These are phyloP conservation scores for Bembecia ichneumoniformis DNA, from an alignment of 2,888 invertebrate species.

Conservation along the genomic window DNA sequence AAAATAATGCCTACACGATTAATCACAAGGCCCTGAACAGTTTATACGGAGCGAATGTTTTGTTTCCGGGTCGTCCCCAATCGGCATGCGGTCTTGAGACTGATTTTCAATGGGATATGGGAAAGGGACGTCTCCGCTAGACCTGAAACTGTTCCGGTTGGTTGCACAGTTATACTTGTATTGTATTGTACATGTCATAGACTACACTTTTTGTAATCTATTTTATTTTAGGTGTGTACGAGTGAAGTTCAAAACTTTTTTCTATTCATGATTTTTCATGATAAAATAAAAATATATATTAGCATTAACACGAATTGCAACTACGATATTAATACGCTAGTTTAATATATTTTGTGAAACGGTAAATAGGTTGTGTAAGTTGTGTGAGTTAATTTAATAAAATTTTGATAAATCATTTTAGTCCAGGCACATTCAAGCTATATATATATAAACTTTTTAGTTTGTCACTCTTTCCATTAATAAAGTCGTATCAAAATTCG, in stretches of 20 bases:
- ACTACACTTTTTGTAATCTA: constrained; percentile 11
- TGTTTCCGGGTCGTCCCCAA: constrained; percentile 26
- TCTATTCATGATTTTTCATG: too few relatives aligned
- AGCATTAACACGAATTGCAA: background rate
- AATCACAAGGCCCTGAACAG: constrained; percentile 43
- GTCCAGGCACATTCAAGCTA: too few relatives aligned
- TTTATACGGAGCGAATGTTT: constrained; percentile 20
- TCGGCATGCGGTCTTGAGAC: constrained; percentile 31
- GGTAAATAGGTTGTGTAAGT: background rate
- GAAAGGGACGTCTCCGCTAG: constrained; percentile 47
- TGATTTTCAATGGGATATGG: constrained; percentile 54
- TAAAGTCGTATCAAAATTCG: too few relatives aligned
- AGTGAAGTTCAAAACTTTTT: background rate
- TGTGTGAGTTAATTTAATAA: too few relatives aligned
- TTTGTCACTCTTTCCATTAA: too few relatives aligned
- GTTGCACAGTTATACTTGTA: constrained; percentile 47
- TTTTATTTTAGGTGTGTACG: background rate
- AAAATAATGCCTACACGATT: constrained; percentile 68
- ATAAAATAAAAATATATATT: too few relatives aligned
- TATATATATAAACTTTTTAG: too few relatives aligned
- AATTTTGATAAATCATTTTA: too few relatives aligned
- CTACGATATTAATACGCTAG: too few relatives aligned
- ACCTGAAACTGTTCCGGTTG: constrained; percentile 63
- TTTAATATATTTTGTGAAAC: too few relatives aligned
- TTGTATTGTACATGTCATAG: constrained; percentile 47